phyloP scores from a whole-genome alignment of 1,140 invertebrate species.

The Globodera rostochiensis region DNA sequence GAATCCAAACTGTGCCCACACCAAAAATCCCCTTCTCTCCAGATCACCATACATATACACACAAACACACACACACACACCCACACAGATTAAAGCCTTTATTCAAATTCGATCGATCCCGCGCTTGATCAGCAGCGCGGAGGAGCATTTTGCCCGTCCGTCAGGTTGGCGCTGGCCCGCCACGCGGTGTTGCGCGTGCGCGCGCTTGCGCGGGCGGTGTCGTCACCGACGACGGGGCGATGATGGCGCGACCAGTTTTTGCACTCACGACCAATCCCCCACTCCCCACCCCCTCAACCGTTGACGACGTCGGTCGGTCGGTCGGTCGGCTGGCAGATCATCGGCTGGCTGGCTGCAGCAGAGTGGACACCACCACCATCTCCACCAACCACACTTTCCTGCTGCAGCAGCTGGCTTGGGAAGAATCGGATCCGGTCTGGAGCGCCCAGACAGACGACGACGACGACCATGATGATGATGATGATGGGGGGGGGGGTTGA shows the following conservation, averaged over 20 bases:
- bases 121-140: neutral
- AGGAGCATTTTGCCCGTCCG: too few relatives aligned
- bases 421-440: neutral
- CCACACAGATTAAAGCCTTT: neutral
- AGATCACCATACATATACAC: neutral
- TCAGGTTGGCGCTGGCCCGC: too few relatives aligned
- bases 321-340: neutral
- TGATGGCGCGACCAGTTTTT: neutral
- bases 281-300: neutral
- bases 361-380: neutral
- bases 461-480: neutral
- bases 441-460: neutral
- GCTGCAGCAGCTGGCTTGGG: neutral
- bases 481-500: neutral
- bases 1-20: neutral
- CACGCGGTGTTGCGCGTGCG: too few relatives aligned
- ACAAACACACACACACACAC: too few relatives aligned
- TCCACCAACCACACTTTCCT: too few relatives aligned
- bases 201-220: neutral
- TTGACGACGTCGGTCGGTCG: too few relatives aligned
- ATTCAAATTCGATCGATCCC: neutral
- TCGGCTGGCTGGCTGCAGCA: neutral
- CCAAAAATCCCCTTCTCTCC: neutral
- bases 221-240: neutral
- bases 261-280: neutral